These are phyloP conservation scores for Cacajao melanocephalus DNA, from an alignment of 2,797 vertebrate genomes.

Conservation along the genomic window DNA sequence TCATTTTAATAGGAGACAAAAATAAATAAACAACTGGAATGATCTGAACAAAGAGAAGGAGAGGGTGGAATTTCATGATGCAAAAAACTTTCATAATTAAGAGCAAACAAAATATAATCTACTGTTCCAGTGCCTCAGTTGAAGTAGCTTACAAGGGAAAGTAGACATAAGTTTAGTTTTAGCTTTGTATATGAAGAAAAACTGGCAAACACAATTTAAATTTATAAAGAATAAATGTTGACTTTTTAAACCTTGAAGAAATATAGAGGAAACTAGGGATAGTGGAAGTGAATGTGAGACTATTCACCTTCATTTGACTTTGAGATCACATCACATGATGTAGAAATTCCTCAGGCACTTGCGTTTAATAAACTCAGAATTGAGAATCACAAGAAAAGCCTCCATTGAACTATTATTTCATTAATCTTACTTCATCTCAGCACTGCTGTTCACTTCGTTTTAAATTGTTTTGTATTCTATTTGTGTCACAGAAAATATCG, in stretches of 20 bases:
- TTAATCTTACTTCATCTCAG: constrained; percentile 31
- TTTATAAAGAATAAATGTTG: not conserved
- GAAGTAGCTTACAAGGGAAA: not conserved
- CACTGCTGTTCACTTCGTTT: not conserved
- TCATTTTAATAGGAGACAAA: constrained; percentile 23
- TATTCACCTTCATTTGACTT: constrained; percentile 15
- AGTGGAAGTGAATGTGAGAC: not conserved
- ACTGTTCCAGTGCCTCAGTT: not conserved
- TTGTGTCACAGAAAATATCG: constrained; percentile 16
- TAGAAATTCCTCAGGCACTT: constrained; percentile 21
- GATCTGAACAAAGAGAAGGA: not conserved
- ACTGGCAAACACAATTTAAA: not conserved
- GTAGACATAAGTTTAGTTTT: not conserved
- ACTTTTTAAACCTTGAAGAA: constrained; percentile 44
- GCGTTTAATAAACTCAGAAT: not conserved
- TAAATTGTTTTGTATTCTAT: constrained; percentile 17
- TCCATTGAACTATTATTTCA: not conserved
- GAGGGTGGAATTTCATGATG: not conserved
- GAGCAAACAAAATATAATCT: not conserved
- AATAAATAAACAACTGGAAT: not conserved
- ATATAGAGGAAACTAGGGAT: not conserved
- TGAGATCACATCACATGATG: not conserved
- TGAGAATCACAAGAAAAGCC: constrained; percentile 37
- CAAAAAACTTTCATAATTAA: not conserved
- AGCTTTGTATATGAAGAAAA: not conserved